Evolutionary conservation across 1,140 invertebrate genomes (phyloP), one percentile per base, ranked within the genome.

Genomic region (Aphaenogaster rudis): DNA sequence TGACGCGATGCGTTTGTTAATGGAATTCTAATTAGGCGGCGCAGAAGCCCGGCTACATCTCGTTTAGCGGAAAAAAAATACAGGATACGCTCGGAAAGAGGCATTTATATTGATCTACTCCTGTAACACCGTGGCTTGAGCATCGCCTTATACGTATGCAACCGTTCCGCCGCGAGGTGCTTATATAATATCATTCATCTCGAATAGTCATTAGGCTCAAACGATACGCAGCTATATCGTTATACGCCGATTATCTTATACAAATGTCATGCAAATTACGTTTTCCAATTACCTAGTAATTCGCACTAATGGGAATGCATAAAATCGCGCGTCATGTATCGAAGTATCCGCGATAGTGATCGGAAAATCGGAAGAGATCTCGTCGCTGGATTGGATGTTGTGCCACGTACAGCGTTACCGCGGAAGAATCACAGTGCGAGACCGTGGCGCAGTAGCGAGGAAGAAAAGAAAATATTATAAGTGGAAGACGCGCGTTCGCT

Each of bases 21-120:
- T 84, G 80, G 80, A 84, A 61, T 61, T 76, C 28, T 84, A 84
- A 84, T 84, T 84, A 84, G 28, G 15, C 39, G 66, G 36, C 21
- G 39, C n/a, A 80, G 36, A 13, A 69, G 21, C 42, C n/a, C 1
- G 42, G 21, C 7, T 39, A n/a, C 21, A 42, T 57, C 13, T 3
- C 5, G 54, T 66, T 61, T 21, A 33, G 39, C 21, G 13, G 42
- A 61, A 63, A 63, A 52, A 28, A 28, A 28, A 28, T 28, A 86
- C n/a, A 59, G 39, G 54, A 82, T 59, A 9, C 11, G 4, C 4
- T 21, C n/a, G 9, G 21, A 54, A 48, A 61, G 45, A 59, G 28
- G 33, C 9, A 59, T 74, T 74, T 61, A 3, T 71, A 84, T 50
- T 21, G 28, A 84, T 61, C 67, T 50, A 50, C 13, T 28, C 80